Evolutionary conservation across 2,888 invertebrate species (phyloP).

Genomic region (Yponomeuta evonymella): DNA sequence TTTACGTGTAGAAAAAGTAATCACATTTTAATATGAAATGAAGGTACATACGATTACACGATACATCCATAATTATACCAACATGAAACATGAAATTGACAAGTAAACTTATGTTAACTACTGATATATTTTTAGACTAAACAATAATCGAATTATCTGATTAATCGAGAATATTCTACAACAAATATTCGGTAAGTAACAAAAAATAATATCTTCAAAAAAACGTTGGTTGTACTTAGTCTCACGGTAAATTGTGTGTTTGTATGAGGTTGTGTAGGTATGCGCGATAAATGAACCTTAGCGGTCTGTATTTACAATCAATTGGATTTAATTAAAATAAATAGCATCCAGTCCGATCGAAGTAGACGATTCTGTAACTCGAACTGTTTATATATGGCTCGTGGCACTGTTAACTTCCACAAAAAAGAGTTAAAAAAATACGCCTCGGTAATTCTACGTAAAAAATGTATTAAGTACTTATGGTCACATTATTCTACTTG

Average conservation of each 20-base stretch:
- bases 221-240: conserved; percentile 54
- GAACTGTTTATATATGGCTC: background rate
- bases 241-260: conserved; percentile 29
- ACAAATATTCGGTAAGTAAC: conserved; percentile 60
- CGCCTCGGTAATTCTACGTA: background rate
- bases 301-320: background rate
- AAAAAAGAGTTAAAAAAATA: background rate
- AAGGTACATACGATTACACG: conserved; percentile 1
- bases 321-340: background rate
- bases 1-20: background rate
- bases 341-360: background rate
- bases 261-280: background rate
- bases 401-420: conserved; percentile 10
- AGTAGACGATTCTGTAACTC: background rate
- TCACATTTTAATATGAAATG: conserved; percentile 4
- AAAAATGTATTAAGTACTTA: conserved; percentile 39
- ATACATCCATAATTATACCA: background rate
- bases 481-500: conserved; percentile 55
- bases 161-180: conserved; percentile 56
- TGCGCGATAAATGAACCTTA: background rate
- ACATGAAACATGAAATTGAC: conserved; percentile 8
- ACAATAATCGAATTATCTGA: conserved; percentile 15
- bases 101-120: conserved; percentile 2
- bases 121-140: background rate
- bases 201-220: conserved; percentile 13